A percentile compares a stretch with the other conserved stretches of the same genome.
Conservation (phyloP, 1,140 invertebrate genomes). For the Belonocnema kinseyi region DNA sequence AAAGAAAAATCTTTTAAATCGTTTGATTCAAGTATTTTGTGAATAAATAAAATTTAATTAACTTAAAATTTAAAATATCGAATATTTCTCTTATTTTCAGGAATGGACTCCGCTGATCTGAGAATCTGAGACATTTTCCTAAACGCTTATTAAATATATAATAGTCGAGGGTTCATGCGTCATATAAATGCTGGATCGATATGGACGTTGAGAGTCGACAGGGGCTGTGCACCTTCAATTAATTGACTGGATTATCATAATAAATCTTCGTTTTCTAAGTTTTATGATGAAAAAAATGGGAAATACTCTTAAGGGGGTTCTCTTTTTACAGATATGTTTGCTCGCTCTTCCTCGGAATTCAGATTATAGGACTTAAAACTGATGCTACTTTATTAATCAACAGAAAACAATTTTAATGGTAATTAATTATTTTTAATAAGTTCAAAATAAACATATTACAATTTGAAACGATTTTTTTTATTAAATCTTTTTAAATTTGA, state of each 20-base stretch:
- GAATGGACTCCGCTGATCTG: neutral
- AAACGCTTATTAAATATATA: conserved; percentile 12
- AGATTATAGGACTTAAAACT: neutral
- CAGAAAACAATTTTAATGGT: too few relatives aligned
- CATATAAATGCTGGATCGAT: conserved; percentile 54
- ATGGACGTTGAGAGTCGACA: conserved; percentile 40
- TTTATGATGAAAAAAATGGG: neutral
- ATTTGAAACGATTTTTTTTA: too few relatives aligned
- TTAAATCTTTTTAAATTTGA: too few relatives aligned
- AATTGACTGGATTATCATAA: too few relatives aligned
- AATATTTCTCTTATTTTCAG: conserved; percentile 3
- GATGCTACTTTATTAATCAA: too few relatives aligned
- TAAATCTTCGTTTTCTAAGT: neutral
- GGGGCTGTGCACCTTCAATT: conserved; percentile 13
- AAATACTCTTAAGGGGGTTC: neutral
- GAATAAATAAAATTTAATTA: too few relatives aligned
- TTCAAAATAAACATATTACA: too few relatives aligned
- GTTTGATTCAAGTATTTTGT: too few relatives aligned
- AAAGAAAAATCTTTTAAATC: too few relatives aligned
- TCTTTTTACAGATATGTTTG: neutral
- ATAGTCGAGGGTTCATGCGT: neutral
- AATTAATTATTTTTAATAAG: too few relatives aligned
- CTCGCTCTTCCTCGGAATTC: neutral
- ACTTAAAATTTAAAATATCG: too few relatives aligned
- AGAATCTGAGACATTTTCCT: neutral